phyloP scores from a whole-genome alignment of 2,113 vertebrate species.

The Limanda limanda region DNA sequence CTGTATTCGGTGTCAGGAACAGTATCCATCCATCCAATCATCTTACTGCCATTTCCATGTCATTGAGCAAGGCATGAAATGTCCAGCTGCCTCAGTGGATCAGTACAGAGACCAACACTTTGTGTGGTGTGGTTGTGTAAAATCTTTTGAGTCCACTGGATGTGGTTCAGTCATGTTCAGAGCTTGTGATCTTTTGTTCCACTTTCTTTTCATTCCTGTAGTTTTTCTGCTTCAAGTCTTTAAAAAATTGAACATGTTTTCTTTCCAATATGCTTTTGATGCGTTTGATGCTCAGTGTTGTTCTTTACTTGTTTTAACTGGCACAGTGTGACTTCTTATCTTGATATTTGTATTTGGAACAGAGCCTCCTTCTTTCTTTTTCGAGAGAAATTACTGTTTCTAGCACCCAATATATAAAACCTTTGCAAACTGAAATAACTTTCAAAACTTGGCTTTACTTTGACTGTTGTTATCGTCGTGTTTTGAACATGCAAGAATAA shows the following conservation, averaged over 20 bases:
- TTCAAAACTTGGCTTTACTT: not conserved
- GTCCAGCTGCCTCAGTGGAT: too few relatives aligned
- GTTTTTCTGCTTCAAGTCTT: not conserved
- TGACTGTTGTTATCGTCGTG: not conserved
- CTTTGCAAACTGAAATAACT: not conserved
- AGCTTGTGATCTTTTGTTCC: not conserved
- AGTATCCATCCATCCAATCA: too few relatives aligned
- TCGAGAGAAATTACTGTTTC: not conserved
- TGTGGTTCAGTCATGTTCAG: not conserved
- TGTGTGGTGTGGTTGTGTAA: slow-evolving; percentile 1
- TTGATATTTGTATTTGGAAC: not conserved
- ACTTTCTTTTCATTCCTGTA: not conserved
- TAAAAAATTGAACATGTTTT: not conserved
- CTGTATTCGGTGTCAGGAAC: too few relatives aligned
- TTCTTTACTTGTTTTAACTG: not conserved
- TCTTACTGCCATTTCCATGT: too few relatives aligned
- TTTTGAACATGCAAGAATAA: not conserved
- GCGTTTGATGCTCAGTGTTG: not conserved
- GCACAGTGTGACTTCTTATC: not conserved
- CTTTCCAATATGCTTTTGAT: not conserved
- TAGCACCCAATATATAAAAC: not conserved
- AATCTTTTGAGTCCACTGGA: not conserved
- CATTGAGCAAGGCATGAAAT: too few relatives aligned
- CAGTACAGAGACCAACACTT: too few relatives aligned
- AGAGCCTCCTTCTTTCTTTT: not conserved